Conservation (phyloP, 2,113 vertebrate species). For the Dasyurus viverrinus region DNA sequence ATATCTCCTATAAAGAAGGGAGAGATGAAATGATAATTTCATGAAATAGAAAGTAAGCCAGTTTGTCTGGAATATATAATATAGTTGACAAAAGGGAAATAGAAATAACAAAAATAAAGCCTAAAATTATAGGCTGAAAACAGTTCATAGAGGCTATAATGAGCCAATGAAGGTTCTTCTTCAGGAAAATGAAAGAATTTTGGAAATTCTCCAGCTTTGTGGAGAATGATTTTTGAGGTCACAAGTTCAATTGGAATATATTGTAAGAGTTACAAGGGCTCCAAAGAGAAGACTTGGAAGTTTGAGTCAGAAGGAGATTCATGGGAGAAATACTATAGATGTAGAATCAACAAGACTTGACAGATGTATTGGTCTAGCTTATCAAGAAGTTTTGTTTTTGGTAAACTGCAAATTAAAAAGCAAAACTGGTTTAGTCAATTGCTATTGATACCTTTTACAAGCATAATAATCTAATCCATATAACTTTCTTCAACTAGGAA, state of each 20-base stretch:
- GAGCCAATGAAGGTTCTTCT: background rate
- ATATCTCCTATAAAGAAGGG: background rate
- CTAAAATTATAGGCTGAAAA: background rate
- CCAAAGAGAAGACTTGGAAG: background rate
- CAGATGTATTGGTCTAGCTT: background rate
- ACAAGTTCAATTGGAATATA: background rate
- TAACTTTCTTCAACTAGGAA: conserved; percentile 12
- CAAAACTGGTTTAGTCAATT: background rate
- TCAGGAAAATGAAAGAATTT: background rate
- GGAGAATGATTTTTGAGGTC: background rate
- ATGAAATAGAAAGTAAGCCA: background rate
- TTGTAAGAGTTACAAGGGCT: background rate
- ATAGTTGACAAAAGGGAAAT: background rate
- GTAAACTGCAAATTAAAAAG: background rate
- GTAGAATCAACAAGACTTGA: background rate
- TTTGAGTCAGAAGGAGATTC: background rate
- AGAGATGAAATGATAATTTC: background rate
- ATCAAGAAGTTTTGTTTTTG: background rate
- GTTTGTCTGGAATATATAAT: background rate
- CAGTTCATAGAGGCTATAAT: background rate
- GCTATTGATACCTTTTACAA: background rate
- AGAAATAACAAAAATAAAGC: background rate
- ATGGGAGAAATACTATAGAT: background rate
- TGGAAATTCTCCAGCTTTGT: background rate
- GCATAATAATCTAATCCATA: background rate